These are phyloP conservation scores for Heterocephalus glaber DNA, from an alignment of 2,113 vertebrate species.

Conservation along the genomic window DNA sequence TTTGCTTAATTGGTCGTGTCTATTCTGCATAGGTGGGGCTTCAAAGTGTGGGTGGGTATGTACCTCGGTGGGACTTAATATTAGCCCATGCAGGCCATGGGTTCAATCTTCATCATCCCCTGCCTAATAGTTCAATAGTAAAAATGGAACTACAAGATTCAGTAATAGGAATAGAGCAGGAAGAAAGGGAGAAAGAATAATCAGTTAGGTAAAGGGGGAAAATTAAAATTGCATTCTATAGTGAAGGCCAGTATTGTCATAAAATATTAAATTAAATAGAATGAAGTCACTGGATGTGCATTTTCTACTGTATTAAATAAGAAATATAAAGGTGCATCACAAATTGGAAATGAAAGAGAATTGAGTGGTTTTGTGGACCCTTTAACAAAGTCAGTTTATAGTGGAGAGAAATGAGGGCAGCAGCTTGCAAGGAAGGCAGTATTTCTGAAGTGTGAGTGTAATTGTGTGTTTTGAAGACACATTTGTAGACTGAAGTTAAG, in stretches of 20 bases:
- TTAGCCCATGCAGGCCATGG: neutral
- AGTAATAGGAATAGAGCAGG: neutral
- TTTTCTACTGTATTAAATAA: constrained; percentile 21
- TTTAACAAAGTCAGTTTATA: neutral
- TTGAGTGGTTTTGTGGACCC: neutral
- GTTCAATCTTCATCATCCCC: neutral
- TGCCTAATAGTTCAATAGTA: neutral
- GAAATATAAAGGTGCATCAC: neutral
- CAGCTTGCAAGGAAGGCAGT: neutral
- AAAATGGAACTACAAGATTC: neutral
- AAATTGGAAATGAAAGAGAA: constrained; percentile 20
- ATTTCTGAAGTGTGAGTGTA: neutral
- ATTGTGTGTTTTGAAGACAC: neutral
- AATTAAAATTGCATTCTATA: neutral
- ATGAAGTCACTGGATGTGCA: neutral
- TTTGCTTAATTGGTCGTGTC: neutral
- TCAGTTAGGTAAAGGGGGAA: neutral
- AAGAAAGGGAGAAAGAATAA: neutral
- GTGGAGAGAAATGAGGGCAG: neutral
- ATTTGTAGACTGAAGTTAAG: neutral
- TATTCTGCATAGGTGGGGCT: neutral
- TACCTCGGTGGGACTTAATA: neutral
- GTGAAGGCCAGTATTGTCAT: neutral
- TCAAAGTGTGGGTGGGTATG: neutral
- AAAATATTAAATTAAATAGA: constrained; percentile 11